Conservation (phyloP, 37 sponge, comb jelly and placozoan genomes). For the Bolinopsis microptera region DNA sequence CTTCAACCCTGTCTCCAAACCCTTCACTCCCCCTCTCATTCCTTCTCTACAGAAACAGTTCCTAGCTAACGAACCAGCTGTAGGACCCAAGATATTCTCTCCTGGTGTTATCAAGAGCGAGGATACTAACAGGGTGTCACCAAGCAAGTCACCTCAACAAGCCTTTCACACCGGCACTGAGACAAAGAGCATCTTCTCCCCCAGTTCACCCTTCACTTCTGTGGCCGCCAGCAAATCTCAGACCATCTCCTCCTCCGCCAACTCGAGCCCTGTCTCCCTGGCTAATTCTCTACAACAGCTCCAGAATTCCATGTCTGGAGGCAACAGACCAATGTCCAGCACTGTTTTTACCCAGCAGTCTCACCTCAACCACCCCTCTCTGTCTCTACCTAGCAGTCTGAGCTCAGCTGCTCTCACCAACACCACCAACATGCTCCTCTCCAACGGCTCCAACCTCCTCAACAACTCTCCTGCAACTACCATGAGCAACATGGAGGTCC, state of each 20-base stretch:
- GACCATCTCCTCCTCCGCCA: neutral
- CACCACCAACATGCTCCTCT: neutral
- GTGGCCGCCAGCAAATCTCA: neutral
- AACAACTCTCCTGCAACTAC: neutral
- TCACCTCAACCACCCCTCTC: neutral
- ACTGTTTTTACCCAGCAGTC: conserved; percentile 2
- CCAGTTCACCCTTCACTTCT: neutral
- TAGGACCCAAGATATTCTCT: conserved; percentile 16
- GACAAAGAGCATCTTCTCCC: neutral
- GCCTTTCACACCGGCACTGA: conserved; percentile 1
- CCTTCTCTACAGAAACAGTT: conserved; percentile 1
- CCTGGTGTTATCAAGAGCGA: conserved; percentile 45
- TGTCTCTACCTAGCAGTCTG: neutral
- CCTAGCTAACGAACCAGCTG: neutral
- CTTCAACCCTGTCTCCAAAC: neutral
- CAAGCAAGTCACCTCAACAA: neutral
- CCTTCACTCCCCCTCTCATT: conserved; percentile 20
- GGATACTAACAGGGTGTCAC: neutral
- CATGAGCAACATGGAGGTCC: conserved; percentile 49
- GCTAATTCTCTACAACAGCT: neutral
- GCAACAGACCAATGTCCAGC: neutral
- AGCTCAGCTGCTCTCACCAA: neutral
- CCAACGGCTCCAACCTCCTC: neutral
- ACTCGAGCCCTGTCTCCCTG: conserved; percentile 7
- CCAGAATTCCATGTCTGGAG: neutral